These are phyloP conservation scores for Bombus sylvicola DNA, from an alignment of 1,140 invertebrate species.

Conservation along the genomic window DNA sequence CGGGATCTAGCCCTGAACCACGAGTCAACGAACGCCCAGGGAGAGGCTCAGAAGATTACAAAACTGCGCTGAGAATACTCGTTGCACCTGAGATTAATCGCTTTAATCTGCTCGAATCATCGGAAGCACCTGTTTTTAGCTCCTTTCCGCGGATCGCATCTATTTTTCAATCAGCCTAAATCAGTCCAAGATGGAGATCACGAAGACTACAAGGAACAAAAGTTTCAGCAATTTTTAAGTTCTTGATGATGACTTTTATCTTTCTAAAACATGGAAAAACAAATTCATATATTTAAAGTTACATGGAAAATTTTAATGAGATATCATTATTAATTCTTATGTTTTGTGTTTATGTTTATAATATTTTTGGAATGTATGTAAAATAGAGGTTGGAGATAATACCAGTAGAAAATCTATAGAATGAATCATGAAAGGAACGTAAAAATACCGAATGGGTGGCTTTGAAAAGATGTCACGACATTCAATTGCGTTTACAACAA, in stretches of 20 bases:
- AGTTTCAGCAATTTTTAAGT: not conserved
- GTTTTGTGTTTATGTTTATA: not conserved
- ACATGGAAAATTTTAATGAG: not conserved
- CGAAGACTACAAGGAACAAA: not conserved
- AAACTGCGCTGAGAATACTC: conserved; percentile 24
- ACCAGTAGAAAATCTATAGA: not conserved
- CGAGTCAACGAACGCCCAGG: conserved; percentile 57
- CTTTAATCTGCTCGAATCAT: not conserved
- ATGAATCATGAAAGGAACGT: not conserved
- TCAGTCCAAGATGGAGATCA: no score
- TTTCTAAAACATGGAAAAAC: not conserved
- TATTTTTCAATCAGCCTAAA: not conserved
- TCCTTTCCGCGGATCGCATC: no score
- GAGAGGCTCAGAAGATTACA: conserved; percentile 49
- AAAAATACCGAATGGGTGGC: not conserved
- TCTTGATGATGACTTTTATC: not conserved
- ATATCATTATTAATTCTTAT: not conserved
- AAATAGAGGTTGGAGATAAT: not conserved
- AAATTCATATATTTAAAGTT: not conserved
- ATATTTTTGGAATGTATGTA: not conserved
- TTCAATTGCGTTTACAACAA: conserved; percentile 17
- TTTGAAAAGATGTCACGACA: not conserved
- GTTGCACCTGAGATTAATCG: conserved; percentile 39
- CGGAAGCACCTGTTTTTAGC: not conserved
- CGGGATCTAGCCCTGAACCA: conserved; percentile 56